phyloP scores from a whole-genome alignment of 2,797 vertebrate genomes.

The Echiichthys vipera region DNA sequence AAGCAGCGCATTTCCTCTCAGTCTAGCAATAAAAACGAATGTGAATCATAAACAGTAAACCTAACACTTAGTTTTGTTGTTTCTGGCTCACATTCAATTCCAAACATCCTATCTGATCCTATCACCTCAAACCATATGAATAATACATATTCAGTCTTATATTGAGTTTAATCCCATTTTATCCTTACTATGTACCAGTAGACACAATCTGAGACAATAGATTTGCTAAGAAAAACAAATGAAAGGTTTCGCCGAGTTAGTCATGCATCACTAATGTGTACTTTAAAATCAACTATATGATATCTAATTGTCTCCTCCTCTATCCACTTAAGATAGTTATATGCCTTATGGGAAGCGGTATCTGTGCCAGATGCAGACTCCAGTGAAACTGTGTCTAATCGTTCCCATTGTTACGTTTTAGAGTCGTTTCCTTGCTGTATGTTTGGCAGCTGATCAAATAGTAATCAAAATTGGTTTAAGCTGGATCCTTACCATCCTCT shows the following conservation, averaged over 20 bases:
- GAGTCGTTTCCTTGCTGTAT: constrained; percentile 27
- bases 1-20: not conserved
- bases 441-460: constrained; percentile 58
- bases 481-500: constrained; percentile 43
- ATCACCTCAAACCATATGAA: constrained; percentile 20
- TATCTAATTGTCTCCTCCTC: constrained; percentile 18
- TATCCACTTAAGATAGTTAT: constrained; percentile 33
- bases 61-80: not conserved
- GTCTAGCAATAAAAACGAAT: constrained; percentile 5
- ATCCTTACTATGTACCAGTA: constrained; percentile 11
- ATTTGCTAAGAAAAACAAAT: constrained; percentile 22
- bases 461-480: constrained; percentile 45
- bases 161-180: constrained; percentile 14
- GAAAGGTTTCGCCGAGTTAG: constrained; percentile 21
- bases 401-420: constrained; percentile 40
- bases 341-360: constrained; percentile 26
- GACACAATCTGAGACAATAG: constrained; percentile 1
- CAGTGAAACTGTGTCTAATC: constrained; percentile 40
- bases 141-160: constrained; percentile 18
- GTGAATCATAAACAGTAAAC: not conserved
- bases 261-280: constrained; percentile 26
- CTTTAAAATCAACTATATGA: constrained; percentile 31
- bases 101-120: not conserved
- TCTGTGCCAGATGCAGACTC: constrained; percentile 42
- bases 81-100: constrained; percentile 2